Evolutionary conservation across 2,113 vertebrate genomes (phyloP), one percentile per base, ranked within the genome.

Genomic region (Nothoprocta pentlandii): DNA sequence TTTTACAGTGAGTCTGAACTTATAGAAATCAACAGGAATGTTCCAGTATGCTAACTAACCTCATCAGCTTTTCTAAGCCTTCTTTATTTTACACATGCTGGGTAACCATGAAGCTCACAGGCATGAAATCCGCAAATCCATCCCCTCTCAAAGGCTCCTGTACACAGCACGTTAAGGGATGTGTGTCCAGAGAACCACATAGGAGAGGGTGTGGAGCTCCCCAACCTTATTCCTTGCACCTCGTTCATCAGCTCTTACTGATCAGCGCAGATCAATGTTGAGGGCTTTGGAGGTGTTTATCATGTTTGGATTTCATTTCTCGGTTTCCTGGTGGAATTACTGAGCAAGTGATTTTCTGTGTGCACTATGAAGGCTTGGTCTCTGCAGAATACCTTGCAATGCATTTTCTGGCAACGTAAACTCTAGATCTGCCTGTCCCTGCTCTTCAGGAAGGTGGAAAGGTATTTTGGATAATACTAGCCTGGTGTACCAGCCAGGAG

Each of bases 1-100:
- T 95, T 87, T 94, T 94, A 42, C 91, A 47, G 59, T 82, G 90
- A 70, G 80, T 66, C 82, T 81, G 71, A 92, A 90, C 73, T 56
- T 78, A 8, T 10, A 92, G 76, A 88, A 63, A 86, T 83, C 71
- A 86, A 8, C 56, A 94, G 92, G 92, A 97, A 94, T 85, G 85
- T 93, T 94, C 69, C 87, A 84, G 64, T 16, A 88, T 78, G 91
- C 91, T 85, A 8, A 73, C 78, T 68, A 91, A 80, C 90, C 91
- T 80, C 93, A 92, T 42, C 87, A 85, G 34, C 64, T 21, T 96
- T 95, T 97, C 91, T 95, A 86, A 96, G 92, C 91, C 83, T 68
- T 46, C 94, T 94, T 96, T 94, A 92, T 96, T 95, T 94, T 53
- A 61, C 69, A 71, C 7, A 0, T 59, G 20, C 92, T 58, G 80